Base-by-base conservation (phyloP, 1,140 invertebrate species). In the Oryctes rhinoceros region DNA sequence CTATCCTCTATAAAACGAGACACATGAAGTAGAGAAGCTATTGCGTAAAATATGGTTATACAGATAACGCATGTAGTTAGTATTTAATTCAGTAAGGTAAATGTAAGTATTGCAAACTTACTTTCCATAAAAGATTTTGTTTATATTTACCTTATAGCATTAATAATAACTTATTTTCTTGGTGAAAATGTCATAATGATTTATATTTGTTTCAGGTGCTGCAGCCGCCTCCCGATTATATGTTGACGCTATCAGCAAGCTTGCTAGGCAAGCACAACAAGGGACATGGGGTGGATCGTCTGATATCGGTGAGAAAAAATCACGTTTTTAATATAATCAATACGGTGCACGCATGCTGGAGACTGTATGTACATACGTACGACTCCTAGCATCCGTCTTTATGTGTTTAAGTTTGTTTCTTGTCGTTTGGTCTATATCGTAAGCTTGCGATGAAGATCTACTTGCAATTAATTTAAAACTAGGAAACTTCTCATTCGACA, bases 281-380 rank as follows among this genome's bases (percentile, higher is more conserved):
- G 94, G 94, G 59, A 94, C 94, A 80, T 95, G 94, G 93, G 95
- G 95, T 84, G 95, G 94, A 87, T 96, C 95, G 82, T 92, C 94
- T 82, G 96, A 97, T 92, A 95, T 97, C 83, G 95, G 96, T 96
- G 91, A 94, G 91, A 71, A 71, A 71, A 71, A 71, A 71, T 71
- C 20, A 15, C 24, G 20, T 71, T 71, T 71, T 20, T 24, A 71
- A n/a, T n/a, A 71, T 71, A 71, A 71, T 71, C 65, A 37, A 71
- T 71, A 71, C 35, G 11, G 65, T 71, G 35, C 65, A 71, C 20
- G 20, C 65, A 30, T 24, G 24, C 11, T 11, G 7, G 65, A 71
- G 35, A 59, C n/a, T 18, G 53, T 59, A 15, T 59, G 10, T 18
- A 71, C 3, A 30, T 30, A 30, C n/a, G n/a, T n/a, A 30, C 2